A percentile compares a stretch with the other conserved stretches of the same genome.
These are phyloP conservation scores for Dreissena rostriformis DNA, from an alignment of 1,140 invertebrate genomes.

Conservation along the genomic window DNA sequence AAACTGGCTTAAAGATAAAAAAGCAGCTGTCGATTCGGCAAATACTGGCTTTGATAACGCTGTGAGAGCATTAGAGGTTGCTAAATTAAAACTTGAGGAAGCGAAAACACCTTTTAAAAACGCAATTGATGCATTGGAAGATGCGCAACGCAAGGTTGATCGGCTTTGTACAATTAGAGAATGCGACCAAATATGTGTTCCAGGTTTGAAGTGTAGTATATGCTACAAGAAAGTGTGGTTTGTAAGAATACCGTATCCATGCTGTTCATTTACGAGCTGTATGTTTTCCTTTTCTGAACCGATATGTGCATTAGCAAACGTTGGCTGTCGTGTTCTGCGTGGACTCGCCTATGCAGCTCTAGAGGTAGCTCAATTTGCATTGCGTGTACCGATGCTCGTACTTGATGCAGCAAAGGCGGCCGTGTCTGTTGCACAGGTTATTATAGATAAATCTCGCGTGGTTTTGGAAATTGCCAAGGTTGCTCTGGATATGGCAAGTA, in stretches of 20 bases:
- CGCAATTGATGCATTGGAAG: constrained; percentile 36
- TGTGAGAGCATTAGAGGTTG: constrained; percentile 9
- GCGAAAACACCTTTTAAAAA: constrained; percentile 30
- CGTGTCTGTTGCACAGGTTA: constrained; percentile 27
- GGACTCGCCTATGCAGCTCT: constrained; percentile 22
- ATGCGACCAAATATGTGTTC: constrained; percentile 33
- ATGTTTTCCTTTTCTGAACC: constrained; percentile 40
- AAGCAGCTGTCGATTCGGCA: background rate
- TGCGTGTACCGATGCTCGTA: constrained; percentile 22
- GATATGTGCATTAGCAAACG: constrained; percentile 22
- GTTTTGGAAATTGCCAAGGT: constrained; percentile 22
- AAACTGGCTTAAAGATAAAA: constrained; percentile 43
- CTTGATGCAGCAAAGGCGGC: constrained; percentile 23
- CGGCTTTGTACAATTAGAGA: constrained; percentile 7
- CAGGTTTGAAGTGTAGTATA: constrained; percentile 30
- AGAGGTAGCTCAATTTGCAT: constrained; percentile 26
- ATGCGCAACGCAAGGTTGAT: constrained; percentile 44
- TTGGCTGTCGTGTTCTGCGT: constrained; percentile 15
- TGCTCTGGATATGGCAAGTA: constrained; percentile 10
- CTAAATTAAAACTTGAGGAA: constrained; percentile 36
- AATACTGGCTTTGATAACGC: constrained; percentile 36
- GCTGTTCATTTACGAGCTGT: constrained; percentile 38
- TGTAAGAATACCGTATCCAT: constrained; percentile 35
- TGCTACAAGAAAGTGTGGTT: constrained; percentile 35
- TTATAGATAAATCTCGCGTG: constrained; percentile 30